Evolutionary conservation across 2,888 invertebrate species (phyloP).

Genomic region (Acrobasis suavella): DNA sequence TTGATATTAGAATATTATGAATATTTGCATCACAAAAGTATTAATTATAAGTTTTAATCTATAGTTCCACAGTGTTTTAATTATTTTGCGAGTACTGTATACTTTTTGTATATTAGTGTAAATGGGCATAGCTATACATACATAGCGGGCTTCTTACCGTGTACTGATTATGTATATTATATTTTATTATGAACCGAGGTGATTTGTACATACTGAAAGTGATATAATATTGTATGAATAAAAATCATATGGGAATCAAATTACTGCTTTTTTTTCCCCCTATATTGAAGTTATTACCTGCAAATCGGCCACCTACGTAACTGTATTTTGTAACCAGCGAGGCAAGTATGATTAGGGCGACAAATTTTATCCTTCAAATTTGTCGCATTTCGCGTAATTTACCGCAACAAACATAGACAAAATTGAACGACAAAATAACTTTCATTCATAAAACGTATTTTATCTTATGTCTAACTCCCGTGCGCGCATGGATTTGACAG

Average conservation of each 20-base stretch:
- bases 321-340: no score
- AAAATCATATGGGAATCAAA: slow-evolving; percentile 49
- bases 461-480: no score
- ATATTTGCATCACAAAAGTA: slow-evolving; percentile 17
- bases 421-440: no score
- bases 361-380: no score
- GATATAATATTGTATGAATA: slow-evolving; percentile 59
- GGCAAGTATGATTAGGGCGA: no score
- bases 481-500: no score
- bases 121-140: slow-evolving; percentile 38
- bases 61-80: slow-evolving; percentile 16
- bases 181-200: slow-evolving; percentile 59
- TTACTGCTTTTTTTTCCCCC: no score
- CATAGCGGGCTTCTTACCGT: slow-evolving; percentile 37
- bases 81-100: slow-evolving; percentile 31
- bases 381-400: no score
- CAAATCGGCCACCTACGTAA: no score
- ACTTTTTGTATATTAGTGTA: slow-evolving; percentile 38
- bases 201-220: slow-evolving; percentile 76
- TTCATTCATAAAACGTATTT: no score
- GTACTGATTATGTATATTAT: slow-evolving; percentile 53
- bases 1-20: slow-evolving; percentile 8
- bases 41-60: slow-evolving; percentile 10
- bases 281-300: no score
- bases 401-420: no score